Evolutionary conservation across 2,888 invertebrate species (phyloP).

Genomic region (Mesodorylaimus sp.): DNA sequence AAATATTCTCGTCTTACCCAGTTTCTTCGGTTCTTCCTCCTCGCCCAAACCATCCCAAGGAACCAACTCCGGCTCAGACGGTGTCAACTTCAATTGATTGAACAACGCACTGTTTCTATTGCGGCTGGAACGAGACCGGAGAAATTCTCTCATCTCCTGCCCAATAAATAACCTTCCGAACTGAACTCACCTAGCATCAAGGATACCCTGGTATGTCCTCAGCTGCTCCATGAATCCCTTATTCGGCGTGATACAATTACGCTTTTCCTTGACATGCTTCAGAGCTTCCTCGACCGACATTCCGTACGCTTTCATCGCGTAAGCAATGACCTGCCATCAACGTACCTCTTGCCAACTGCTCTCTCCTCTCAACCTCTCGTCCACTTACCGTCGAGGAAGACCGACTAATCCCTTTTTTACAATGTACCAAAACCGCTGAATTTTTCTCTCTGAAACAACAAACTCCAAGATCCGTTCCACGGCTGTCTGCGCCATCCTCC

Average conservation of each 20-base stretch:
- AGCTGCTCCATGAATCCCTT: conserved; percentile 78
- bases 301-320: conserved; percentile 90
- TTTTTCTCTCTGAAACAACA: conserved; percentile 16
- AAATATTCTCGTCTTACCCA: too few species aligned
- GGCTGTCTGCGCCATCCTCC: not conserved
- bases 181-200: conserved; percentile 49
- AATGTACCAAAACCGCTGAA: conserved; percentile 82
- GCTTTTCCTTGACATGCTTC: conserved; percentile 67
- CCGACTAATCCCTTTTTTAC: conserved; percentile 96
- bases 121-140: not conserved
- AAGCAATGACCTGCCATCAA: conserved; percentile 48
- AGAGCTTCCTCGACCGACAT: conserved; percentile 76
- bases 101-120: conserved; percentile 6
- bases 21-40: too few species aligned
- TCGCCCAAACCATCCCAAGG: conserved; percentile 2
- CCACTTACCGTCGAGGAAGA: conserved; percentile 74
- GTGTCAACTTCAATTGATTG: not conserved
- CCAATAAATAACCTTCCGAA: not conserved
- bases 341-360: not conserved
- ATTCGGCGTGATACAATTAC: conserved; percentile 88
- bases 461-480: not conserved
- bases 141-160: too few species aligned
- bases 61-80: not conserved
- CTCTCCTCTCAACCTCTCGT: too few species aligned
- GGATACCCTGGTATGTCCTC: conserved; percentile 82